A percentile compares a stretch with the other conserved stretches of the same genome.
Evolutionary conservation across 2,888 invertebrate genomes (phyloP).

Genomic region (Drosophila infuscata): DNA sequence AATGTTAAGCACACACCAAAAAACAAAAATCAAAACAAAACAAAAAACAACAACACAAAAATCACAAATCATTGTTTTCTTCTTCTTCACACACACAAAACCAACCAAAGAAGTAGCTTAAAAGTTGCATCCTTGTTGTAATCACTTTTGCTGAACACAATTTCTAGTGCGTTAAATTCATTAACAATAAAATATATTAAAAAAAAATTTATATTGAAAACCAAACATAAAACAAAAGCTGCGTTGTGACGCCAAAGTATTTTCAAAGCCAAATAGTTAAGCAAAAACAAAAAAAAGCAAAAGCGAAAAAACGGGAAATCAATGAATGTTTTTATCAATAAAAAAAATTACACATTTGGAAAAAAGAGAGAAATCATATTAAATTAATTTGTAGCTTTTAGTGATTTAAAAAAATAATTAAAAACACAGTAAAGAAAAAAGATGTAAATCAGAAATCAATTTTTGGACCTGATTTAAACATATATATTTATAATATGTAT

Average conservation of each 20-base stretch:
- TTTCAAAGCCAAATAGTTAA: slow-evolving; percentile 83
- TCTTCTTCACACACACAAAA: slow-evolving; percentile 45
- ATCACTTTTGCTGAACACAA: slow-evolving; percentile 73
- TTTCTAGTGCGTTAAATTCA: slow-evolving; percentile 49
- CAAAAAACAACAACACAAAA: slow-evolving; percentile 15
- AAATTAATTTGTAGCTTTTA: slow-evolving; percentile 54
- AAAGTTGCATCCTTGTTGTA: slow-evolving; percentile 72
- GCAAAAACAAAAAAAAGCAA: slow-evolving; percentile 43
- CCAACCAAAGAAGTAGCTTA: slow-evolving; percentile 73
- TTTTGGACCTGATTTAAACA: background rate
- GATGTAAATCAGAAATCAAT: background rate
- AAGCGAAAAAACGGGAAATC: slow-evolving; percentile 13
- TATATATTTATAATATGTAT: slow-evolving; percentile 21
- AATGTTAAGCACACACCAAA: slow-evolving; percentile 55
- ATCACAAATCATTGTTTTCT: slow-evolving; percentile 33
- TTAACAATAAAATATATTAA: slow-evolving; percentile 33
- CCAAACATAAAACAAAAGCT: slow-evolving; percentile 62
- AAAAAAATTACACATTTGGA: slow-evolving; percentile 36
- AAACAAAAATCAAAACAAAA: background rate
- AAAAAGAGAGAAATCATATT: slow-evolving; percentile 28
- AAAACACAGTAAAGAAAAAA: background rate
- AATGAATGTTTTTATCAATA: slow-evolving; percentile 22
- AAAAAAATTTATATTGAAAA: slow-evolving; percentile 15
- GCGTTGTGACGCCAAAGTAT: slow-evolving; percentile 72
- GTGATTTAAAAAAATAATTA: slow-evolving; percentile 20